Base-by-base conservation (phyloP, 2,113 vertebrate genomes). In the Salvelinus alpinus region DNA sequence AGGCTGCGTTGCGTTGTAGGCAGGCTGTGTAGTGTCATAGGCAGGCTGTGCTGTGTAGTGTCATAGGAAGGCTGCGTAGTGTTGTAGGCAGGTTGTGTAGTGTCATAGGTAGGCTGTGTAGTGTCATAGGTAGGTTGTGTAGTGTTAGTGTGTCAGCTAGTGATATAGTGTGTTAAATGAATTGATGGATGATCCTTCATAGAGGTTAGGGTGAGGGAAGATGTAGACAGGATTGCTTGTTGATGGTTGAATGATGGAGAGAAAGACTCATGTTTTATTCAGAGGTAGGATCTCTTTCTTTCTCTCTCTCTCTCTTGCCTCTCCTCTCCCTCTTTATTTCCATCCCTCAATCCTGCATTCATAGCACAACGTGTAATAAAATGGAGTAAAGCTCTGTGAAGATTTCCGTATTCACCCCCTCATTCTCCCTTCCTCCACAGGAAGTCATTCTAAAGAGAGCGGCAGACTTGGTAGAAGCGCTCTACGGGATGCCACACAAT, bases 251-350 rank as follows among this genome's bases (percentile, higher is more conserved):
- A 84, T 86, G 90, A 90, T 90, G 84, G 85, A 90, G 90, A 86
- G 85, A 90, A 89, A 86, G 88, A 73, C 86, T 91, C 89, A 91
- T 91, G 89, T 92, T 92, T 92, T 91, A 92, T 92, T 92, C 89
- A 91, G 86, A 77, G 86, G 85, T 82, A 85, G 83, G 80, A 16
- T 62, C 59, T 62, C 59, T 24, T 3, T 62, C 20, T 22, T n/a
- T 62, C 59, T 62, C n/a, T 57, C 54, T 57, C 16, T 7, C 1
- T 20, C 54, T 57, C 54, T 57, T 25, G 25, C 16, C 18, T 57
- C 54, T 57, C 18, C 6, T 7, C 20, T 4, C 54, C 3, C 18
- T 20, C 16, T 20, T 57, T 14, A 5, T 60, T 60, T 60, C 20
- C 59, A 60, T 7, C n/a, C 16, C 14, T 6, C 34, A 34, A 34